Evolutionary conservation across 2,797 vertebrate species (phyloP).

Genomic region (Sebastes itinus): DNA sequence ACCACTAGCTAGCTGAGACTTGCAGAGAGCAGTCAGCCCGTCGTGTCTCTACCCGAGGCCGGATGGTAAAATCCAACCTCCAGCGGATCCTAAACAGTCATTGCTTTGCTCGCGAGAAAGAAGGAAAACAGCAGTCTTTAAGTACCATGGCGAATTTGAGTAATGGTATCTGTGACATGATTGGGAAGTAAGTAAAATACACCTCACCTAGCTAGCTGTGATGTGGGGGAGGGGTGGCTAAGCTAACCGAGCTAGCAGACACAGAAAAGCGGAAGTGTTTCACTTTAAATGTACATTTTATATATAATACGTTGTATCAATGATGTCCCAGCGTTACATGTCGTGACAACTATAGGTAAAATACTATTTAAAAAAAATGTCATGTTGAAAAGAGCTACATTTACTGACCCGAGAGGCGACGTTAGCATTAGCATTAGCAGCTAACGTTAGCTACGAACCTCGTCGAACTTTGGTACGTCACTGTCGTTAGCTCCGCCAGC

Average conservation of each 20-base stretch:
- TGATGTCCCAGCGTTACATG: rapidly evolving
- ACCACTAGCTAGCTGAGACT: constrained; percentile 66
- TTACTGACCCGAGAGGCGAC: neutral
- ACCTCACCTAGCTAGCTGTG: constrained; percentile 45
- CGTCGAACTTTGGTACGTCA: constrained; percentile 51
- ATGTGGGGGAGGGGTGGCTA: constrained; percentile 73
- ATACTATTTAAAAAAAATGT: rapidly evolving
- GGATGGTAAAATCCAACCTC: constrained; percentile 92
- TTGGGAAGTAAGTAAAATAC: constrained; percentile 83
- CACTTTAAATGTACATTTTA: neutral
- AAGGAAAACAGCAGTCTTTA: constrained; percentile 82
- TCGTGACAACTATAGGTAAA: rapidly evolving
- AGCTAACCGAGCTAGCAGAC: constrained; percentile 30
- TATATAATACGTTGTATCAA: rapidly evolving
- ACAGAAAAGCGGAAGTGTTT: constrained; percentile 59
- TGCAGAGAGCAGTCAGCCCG: constrained; percentile 77
- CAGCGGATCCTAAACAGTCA: constrained; percentile 90
- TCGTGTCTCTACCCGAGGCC: constrained; percentile 85
- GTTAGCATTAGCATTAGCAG: neutral
- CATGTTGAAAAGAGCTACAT: rapidly evolving
- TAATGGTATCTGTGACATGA: constrained; percentile 85
- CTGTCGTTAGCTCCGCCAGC: neutral
- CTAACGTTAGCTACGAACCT: neutral
- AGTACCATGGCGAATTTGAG: constrained; percentile 82
- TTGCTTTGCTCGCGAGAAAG: constrained; percentile 89